Percentiles rank a stretch among this genome's conserved stretches.
These are phyloP conservation scores for Dascyllus trimaculatus DNA, from an alignment of 2,113 vertebrate species.

Conservation along the genomic window DNA sequence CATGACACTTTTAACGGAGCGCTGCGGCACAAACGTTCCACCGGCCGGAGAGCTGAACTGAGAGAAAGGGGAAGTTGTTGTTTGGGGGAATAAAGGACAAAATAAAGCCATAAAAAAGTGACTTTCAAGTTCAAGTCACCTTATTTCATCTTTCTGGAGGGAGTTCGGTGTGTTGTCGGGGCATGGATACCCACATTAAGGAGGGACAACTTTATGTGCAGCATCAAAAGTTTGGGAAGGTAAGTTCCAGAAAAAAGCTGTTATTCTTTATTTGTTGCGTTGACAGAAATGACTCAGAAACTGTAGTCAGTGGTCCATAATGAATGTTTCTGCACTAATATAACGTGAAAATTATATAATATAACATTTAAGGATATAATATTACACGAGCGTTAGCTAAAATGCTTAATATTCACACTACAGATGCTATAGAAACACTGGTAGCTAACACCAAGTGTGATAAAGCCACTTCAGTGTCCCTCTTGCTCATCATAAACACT, in stretches of 20 bases:
- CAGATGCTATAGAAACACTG: not conserved
- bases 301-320: too few species aligned
- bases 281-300: too few species aligned
- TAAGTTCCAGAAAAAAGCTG: slow-evolving; percentile 47
- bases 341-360: not conserved
- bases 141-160: slow-evolving; percentile 1
- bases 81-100: slow-evolving; percentile 11
- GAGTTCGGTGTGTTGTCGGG: slow-evolving; percentile 20
- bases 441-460: not conserved
- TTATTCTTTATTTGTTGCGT: not conserved
- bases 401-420: not conserved
- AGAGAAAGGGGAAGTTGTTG: slow-evolving; percentile 67
- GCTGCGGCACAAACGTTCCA: not conserved
- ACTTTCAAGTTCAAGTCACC: slow-evolving; percentile 58
- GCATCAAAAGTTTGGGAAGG: slow-evolving; percentile 88
- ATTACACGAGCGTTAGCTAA: not conserved
- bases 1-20: slow-evolving; percentile 26
- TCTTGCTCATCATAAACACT: too few species aligned
- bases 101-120: slow-evolving; percentile 46
- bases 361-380: too few species aligned
- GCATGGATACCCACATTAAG: slow-evolving; percentile 86
- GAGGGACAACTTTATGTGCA: slow-evolving; percentile 88
- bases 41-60: slow-evolving; percentile 68
- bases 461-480: not conserved
- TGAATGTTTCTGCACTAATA: too few species aligned